phyloP scores from a whole-genome alignment of 1,140 invertebrate genomes.

The Dermatophagoides farinae region DNA sequence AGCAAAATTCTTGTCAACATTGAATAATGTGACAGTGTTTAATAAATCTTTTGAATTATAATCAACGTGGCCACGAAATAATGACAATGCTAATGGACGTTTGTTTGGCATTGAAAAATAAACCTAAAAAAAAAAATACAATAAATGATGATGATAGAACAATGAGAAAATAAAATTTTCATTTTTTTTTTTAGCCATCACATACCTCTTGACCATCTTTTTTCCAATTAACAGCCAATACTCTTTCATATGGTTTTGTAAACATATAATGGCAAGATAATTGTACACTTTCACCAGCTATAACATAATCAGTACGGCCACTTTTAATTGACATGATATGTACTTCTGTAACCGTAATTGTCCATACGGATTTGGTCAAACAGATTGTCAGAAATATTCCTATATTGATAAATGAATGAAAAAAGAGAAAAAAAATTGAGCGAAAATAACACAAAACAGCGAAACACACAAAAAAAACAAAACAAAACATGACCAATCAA shows the following conservation, averaged over 20 bases:
- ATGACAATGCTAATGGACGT: background rate
- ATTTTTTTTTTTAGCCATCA: background rate
- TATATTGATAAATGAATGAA: background rate
- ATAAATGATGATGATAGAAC: background rate
- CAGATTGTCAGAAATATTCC: background rate
- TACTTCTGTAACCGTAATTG: constrained; percentile 11
- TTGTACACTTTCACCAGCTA: constrained; percentile 11
- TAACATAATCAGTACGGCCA: constrained; percentile 13
- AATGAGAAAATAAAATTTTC: background rate
- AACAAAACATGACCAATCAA: too few relatives aligned
- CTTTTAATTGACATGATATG: constrained; percentile 1
- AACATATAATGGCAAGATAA: constrained; percentile 13
- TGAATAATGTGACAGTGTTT: constrained; percentile 11
- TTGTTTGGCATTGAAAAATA: constrained; percentile 11
- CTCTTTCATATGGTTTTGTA: constrained; percentile 4
- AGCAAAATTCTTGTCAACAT: constrained; percentile 17
- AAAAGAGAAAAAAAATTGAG: too few relatives aligned
- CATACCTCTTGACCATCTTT: constrained; percentile 13
- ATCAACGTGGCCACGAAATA: constrained; percentile 12
- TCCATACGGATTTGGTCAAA: background rate
- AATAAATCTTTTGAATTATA: constrained; percentile 6
- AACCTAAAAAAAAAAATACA: background rate
- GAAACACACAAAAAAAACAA: too few relatives aligned
- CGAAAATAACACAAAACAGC: too few relatives aligned
- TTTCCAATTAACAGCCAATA: constrained; percentile 9